Evolutionary conservation across 1,140 invertebrate species (phyloP).

Genomic region (Plectrocnemia conspersa): DNA sequence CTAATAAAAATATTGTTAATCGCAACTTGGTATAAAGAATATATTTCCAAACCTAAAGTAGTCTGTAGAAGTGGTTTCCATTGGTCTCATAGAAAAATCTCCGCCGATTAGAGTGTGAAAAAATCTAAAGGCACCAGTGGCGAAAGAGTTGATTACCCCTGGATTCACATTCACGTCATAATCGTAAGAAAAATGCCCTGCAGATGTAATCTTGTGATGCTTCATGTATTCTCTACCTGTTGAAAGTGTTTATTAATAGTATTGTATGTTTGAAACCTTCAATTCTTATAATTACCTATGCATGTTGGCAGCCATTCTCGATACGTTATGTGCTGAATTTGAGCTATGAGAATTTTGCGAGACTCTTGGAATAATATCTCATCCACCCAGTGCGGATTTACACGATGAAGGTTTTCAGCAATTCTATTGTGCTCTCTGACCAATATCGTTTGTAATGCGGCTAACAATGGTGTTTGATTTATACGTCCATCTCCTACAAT

Average conservation of each 20-base stretch:
- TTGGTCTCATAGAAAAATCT: slow-evolving; percentile 29
- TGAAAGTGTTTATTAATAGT: not conserved
- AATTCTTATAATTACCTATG: slow-evolving; percentile 46
- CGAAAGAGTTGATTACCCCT: slow-evolving; percentile 60
- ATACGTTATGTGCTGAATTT: slow-evolving; percentile 75
- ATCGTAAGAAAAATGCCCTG: slow-evolving; percentile 47
- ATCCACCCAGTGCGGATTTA: slow-evolving; percentile 69
- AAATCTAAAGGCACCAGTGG: slow-evolving; percentile 58
- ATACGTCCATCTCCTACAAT: slow-evolving; percentile 64
- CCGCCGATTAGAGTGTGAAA: slow-evolving; percentile 58
- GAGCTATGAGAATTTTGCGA: slow-evolving; percentile 70
- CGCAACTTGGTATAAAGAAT: too few relatives aligned
- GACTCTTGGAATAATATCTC: slow-evolving; percentile 74
- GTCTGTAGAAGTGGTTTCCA: not conserved
- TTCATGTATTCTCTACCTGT: slow-evolving; percentile 54
- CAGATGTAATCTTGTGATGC: slow-evolving; percentile 56
- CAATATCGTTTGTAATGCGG: slow-evolving; percentile 52
- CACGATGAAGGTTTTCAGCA: slow-evolving; percentile 53
- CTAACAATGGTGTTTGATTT: slow-evolving; percentile 70
- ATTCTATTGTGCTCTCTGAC: slow-evolving; percentile 70
- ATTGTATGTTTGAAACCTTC: not conserved
- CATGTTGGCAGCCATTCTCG: slow-evolving; percentile 62
- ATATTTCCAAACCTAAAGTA: not conserved
- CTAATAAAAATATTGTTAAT: too few relatives aligned
- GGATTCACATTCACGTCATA: slow-evolving; percentile 63